phyloP scores from a whole-genome alignment of 2,888 invertebrate species.

The Epirrhoe tristata region DNA sequence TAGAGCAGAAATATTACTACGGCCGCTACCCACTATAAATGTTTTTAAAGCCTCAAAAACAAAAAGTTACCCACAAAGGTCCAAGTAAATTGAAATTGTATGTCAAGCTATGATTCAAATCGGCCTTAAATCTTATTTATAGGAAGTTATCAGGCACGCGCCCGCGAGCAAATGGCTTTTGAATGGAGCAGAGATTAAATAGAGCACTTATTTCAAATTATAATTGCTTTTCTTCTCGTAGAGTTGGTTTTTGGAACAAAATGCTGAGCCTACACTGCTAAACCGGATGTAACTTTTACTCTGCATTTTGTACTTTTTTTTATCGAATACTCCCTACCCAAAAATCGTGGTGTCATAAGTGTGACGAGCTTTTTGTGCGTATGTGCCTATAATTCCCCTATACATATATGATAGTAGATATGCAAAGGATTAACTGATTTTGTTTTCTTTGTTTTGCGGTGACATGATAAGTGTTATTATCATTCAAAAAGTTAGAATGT shows the following conservation, averaged over 20 bases:
- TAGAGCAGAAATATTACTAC: too few relatives aligned
- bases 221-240: conserved; percentile 8
- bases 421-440: too few relatives aligned
- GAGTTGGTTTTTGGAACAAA: neutral
- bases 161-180: conserved; percentile 8
- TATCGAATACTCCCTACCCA: too few relatives aligned
- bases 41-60: neutral
- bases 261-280: neutral
- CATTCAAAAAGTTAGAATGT: too few relatives aligned
- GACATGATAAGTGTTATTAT: too few relatives aligned
- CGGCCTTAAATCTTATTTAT: conserved; percentile 19
- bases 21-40: too few relatives aligned
- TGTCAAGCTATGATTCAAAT: conserved; percentile 13
- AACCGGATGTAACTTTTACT: neutral
- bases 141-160: conserved; percentile 2
- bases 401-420: too few relatives aligned
- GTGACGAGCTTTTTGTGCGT: too few relatives aligned
- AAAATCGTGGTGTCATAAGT: too few relatives aligned
- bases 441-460: too few relatives aligned
- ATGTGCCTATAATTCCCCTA: too few relatives aligned
- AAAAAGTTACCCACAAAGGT: neutral
- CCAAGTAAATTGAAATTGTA: conserved; percentile 5
- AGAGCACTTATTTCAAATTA: conserved; percentile 7
- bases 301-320: neutral
- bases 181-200: conserved; percentile 9